A percentile compares a stretch with the other conserved stretches of the same genome.
These are phyloP conservation scores for Cetoscarus ocellatus DNA, from an alignment of 2,797 vertebrate species.

Conservation along the genomic window DNA sequence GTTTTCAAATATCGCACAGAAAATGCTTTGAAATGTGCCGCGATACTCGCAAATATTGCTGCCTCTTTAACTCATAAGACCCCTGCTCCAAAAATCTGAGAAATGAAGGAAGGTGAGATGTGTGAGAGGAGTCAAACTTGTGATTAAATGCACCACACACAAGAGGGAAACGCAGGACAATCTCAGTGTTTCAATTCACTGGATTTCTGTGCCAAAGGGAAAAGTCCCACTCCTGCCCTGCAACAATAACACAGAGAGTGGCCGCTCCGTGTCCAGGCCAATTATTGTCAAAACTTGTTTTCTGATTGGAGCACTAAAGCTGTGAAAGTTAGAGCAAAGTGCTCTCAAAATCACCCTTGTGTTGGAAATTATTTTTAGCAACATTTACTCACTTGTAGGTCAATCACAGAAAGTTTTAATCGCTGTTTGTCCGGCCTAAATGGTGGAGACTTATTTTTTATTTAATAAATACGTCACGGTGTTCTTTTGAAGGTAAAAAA, in stretches of 20 bases:
- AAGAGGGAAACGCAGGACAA: constrained; percentile 36
- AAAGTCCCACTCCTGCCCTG: constrained; percentile 58
- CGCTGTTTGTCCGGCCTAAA: not conserved
- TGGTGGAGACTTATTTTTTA: not conserved
- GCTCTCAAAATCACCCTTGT: not conserved
- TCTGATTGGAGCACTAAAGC: constrained; percentile 42
- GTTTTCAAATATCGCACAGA: constrained; percentile 96
- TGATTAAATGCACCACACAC: constrained; percentile 40
- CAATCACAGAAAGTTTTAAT: not conserved
- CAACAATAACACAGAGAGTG: constrained; percentile 52
- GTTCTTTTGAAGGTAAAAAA: not conserved
- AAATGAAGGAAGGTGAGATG: constrained; percentile 47
- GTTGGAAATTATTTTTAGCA: not conserved
- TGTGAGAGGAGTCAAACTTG: constrained; percentile 13
- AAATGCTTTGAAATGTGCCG: constrained; percentile 98
- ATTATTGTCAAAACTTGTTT: constrained; percentile 63
- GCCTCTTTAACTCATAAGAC: constrained; percentile 75
- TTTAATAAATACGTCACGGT: not conserved
- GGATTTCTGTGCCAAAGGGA: constrained; percentile 49
- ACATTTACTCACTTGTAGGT: not conserved
- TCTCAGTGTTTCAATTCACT: constrained; percentile 43
- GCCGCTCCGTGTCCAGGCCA: constrained; percentile 57
- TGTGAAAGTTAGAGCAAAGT: constrained; percentile 26
- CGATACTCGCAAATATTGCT: constrained; percentile 83
- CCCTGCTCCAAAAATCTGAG: constrained; percentile 2